Conservation (phyloP, 1,140 invertebrate species). For the Papilio xuthus region DNA sequence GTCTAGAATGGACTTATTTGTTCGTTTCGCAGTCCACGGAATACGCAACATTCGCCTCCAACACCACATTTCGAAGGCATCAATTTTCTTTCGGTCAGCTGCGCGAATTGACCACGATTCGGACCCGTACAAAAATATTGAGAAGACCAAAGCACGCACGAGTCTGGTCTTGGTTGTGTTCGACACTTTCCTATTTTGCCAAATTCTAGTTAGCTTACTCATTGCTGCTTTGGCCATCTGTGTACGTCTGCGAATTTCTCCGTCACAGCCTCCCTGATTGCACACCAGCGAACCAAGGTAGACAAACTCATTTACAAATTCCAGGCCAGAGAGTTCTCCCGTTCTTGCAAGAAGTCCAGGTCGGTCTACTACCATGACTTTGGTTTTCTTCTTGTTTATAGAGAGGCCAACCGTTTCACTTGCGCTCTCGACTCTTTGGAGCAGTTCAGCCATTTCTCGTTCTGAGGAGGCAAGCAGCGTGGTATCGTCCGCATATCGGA, state of each 20-base stretch:
- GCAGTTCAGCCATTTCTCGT: constrained; percentile 11
- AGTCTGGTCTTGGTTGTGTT: constrained; percentile 25
- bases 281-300: background rate
- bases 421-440: background rate
- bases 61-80: constrained; percentile 51
- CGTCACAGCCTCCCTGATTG: background rate
- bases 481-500: background rate
- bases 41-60: constrained; percentile 43
- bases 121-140: constrained; percentile 35
- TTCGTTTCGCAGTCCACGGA: constrained; percentile 22
- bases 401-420: constrained; percentile 22
- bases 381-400: background rate
- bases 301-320: background rate
- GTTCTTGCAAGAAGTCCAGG: background rate
- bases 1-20: background rate
- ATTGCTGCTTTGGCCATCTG: background rate
- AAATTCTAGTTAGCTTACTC: constrained; percentile 16
- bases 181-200: constrained; percentile 7
- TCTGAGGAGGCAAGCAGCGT: constrained; percentile 25
- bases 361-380: background rate
- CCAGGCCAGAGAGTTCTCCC: background rate
- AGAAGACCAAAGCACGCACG: constrained; percentile 9
- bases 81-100: constrained; percentile 40
- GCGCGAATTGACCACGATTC: constrained; percentile 45
- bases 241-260: background rate